Conservation (phyloP, 1,140 invertebrate genomes). For the Drosophila nigrodunni region DNA sequence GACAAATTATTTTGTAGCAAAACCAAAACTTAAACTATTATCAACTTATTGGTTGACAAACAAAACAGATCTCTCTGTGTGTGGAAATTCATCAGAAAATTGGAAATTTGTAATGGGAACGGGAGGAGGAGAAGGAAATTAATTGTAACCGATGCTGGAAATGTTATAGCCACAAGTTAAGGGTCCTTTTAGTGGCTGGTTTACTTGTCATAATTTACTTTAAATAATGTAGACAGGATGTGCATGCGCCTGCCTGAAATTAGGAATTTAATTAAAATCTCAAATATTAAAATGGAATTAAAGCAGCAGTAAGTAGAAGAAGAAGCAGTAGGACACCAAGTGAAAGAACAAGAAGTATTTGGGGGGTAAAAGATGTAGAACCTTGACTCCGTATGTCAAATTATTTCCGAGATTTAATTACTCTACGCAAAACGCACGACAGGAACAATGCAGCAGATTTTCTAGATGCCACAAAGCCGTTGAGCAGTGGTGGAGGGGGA, state of each 20-base stretch:
- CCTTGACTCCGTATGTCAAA: slow-evolving; percentile 56
- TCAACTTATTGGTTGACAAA: neutral
- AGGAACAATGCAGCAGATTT: slow-evolving; percentile 11
- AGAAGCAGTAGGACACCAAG: too few species aligned
- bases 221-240: slow-evolving; percentile 57
- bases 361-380: slow-evolving; percentile 23
- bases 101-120: neutral
- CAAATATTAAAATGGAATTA: slow-evolving; percentile 69
- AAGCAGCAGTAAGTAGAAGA: slow-evolving; percentile 33
- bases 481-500: slow-evolving; percentile 1
- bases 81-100: slow-evolving; percentile 4
- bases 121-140: neutral
- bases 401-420: slow-evolving; percentile 67
- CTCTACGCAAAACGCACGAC: slow-evolving; percentile 32
- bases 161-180: slow-evolving; percentile 44
- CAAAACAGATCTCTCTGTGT: too few species aligned
- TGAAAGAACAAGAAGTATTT: neutral
- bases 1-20: neutral
- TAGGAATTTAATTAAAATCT: slow-evolving; percentile 70
- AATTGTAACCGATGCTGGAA: slow-evolving; percentile 46
- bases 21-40: neutral
- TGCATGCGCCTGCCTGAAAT: slow-evolving; percentile 49
- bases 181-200: slow-evolving; percentile 42
- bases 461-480: neutral
- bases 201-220: slow-evolving; percentile 52